Conservation (phyloP, 35 echinoderm and acorn worm genomes). For the Apostichopus japonicus region DNA sequence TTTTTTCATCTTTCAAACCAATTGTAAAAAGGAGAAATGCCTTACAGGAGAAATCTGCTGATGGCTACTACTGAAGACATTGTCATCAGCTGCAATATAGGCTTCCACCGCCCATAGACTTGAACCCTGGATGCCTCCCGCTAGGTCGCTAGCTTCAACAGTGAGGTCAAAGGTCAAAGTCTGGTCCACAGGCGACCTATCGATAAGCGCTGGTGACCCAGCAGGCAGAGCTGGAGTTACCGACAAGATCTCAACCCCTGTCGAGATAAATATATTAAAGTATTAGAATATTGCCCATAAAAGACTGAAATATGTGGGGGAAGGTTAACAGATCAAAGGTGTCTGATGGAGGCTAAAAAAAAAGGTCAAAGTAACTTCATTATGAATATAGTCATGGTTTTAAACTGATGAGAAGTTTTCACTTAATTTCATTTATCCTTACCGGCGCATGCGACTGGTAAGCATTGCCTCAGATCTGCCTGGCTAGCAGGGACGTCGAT, state of each 20-base stretch:
- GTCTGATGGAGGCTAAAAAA: too few species aligned
- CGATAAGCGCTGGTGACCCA: conserved; percentile 9
- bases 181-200: background rate
- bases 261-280: background rate
- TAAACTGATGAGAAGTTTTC: too few species aligned
- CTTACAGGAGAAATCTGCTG: conserved; percentile 8
- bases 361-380: too few species aligned
- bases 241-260: conserved; percentile 28
- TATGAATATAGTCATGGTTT: too few species aligned
- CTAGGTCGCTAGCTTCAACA: background rate
- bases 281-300: background rate
- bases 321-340: too few species aligned
- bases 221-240: background rate
- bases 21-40: too few species aligned
- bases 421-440: background rate
- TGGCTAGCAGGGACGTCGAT: conserved; percentile 54
- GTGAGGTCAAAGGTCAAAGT: conserved; percentile 41
- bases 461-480: conserved; percentile 56
- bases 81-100: conserved; percentile 5
- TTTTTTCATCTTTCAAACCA: too few species aligned
- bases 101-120: conserved; percentile 37
- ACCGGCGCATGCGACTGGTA: conserved; percentile 58
- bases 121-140: background rate
- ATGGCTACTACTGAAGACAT: conserved; percentile 12
- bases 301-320: too few species aligned